Evolutionary conservation across 2,113 vertebrate species (phyloP), one percentile per base, ranked within the genome.

Genomic region (Alosa alosa): DNA sequence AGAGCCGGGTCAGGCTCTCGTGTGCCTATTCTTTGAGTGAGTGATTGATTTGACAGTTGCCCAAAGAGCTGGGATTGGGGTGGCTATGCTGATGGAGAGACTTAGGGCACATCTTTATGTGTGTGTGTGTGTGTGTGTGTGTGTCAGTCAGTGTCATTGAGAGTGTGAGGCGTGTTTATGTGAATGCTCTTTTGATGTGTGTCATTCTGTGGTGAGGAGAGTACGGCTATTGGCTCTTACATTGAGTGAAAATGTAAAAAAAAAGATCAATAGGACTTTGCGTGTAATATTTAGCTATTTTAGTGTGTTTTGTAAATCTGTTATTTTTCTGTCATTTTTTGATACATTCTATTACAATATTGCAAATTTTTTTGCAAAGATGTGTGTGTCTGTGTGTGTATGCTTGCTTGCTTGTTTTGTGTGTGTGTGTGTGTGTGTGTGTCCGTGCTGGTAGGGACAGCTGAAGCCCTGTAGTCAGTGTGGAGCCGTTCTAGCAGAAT

Each of bases 11-110:
- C 90, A 31, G 93, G 93, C 92, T 89, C 90, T 90, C 82, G 86
- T 92, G 91, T 92, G 90, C 92, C 91, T 55, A 55, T 94, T 92
- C 89, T 92, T 89, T 75, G 82, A 89, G 92, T 93, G 93, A 93
- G 91, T 94, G 94, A 94, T 94, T 93, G 93, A 90, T 95, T 92
- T 95, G 95, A 95, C 94, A 95, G 94, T 93, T 60, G 89, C 93
- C 94, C 94, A 94, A 95, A 94, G 94, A 93, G 91, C 92, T 93
- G 92, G 7, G 72, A 75, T 44, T 49, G 64, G 81, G 86, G 88
- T 89, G 68, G 81, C 55, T 46, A 36, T 46, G 85, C 86, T 88
- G 84, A 85, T 15, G 18, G 81, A 83, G 44, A 82, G 83, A 82
- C 86, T 84, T 39, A 52, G 20, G 84, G 81, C 68, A 36, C 0